Conservation (phyloP, 1,140 invertebrate species). For the Choristoneura fumiferana region DNA sequence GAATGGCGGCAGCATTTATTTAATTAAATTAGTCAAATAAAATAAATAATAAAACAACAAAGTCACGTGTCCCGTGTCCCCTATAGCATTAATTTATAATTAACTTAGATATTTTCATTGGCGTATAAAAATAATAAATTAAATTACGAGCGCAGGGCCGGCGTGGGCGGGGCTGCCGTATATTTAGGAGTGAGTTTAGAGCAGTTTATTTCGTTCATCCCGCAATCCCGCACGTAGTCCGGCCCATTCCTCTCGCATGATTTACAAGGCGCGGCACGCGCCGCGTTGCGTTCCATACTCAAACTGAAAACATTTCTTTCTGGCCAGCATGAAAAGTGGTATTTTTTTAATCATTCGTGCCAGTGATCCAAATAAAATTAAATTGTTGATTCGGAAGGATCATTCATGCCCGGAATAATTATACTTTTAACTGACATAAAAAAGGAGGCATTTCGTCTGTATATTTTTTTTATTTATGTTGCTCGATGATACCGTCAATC, state of each 20-base stretch:
- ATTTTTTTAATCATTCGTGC: background rate
- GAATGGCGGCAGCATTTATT: no score
- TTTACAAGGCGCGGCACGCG: constrained; percentile 34
- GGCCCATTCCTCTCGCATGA: constrained; percentile 35
- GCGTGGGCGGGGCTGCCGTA: background rate
- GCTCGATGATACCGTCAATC: no score
- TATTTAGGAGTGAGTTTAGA: no score
- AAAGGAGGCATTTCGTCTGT: no score
- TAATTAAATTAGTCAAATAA: background rate
- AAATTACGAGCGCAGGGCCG: constrained; percentile 6
- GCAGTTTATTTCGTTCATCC: background rate
- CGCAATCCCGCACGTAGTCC: constrained; percentile 29
- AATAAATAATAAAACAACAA: constrained; percentile 11
- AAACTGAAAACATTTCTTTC: constrained; percentile 24
- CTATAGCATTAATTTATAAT: constrained; percentile 16
- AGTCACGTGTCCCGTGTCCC: constrained; percentile 16
- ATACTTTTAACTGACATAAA: no score
- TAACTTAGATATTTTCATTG: constrained; percentile 17
- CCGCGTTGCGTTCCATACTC: constrained; percentile 24
- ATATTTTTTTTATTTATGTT: no score
- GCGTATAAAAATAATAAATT: constrained; percentile 16
- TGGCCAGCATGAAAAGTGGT: constrained; percentile 24
- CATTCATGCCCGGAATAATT: no score
- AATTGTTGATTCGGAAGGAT: no score
- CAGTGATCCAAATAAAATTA: no score